Evolutionary conservation across 1,140 invertebrate species (phyloP).

Genomic region (Lasaia peninsularis): DNA sequence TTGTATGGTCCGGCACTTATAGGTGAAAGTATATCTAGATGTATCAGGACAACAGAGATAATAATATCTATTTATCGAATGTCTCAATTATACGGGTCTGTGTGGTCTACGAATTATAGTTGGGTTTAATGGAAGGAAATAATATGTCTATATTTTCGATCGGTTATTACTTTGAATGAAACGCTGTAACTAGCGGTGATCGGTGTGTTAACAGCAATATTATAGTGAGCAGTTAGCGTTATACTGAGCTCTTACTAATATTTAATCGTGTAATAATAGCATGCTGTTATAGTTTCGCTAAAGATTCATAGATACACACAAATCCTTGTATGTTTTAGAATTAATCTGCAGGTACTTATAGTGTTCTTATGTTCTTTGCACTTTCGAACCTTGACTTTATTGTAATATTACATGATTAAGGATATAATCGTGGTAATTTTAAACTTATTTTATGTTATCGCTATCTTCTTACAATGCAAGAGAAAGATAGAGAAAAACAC

Average conservation of each 20-base stretch:
- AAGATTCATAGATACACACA: too few species aligned
- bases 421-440: too few species aligned
- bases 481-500: too few species aligned
- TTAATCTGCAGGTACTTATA: too few species aligned
- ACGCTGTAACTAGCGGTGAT: slow-evolving; percentile 58
- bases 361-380: too few species aligned
- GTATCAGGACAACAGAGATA: slow-evolving; percentile 32
- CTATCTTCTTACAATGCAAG: too few species aligned
- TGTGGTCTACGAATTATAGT: slow-evolving; percentile 62
- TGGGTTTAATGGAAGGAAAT: slow-evolving; percentile 54
- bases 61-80: slow-evolving; percentile 60
- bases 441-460: too few species aligned
- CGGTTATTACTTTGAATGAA: slow-evolving; percentile 60
- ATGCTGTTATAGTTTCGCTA: slow-evolving; percentile 8
- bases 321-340: too few species aligned
- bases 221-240: slow-evolving; percentile 35
- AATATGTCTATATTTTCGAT: slow-evolving; percentile 51
- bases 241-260: slow-evolving; percentile 1
- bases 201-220: slow-evolving; percentile 51
- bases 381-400: too few species aligned
- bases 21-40: slow-evolving; percentile 31
- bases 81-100: slow-evolving; percentile 62
- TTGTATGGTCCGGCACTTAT: neutral
- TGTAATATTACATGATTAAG: too few species aligned
- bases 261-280: neutral